phyloP scores from a whole-genome alignment of 2,113 vertebrate genomes.

The Orthochromis malagaraziensis region DNA sequence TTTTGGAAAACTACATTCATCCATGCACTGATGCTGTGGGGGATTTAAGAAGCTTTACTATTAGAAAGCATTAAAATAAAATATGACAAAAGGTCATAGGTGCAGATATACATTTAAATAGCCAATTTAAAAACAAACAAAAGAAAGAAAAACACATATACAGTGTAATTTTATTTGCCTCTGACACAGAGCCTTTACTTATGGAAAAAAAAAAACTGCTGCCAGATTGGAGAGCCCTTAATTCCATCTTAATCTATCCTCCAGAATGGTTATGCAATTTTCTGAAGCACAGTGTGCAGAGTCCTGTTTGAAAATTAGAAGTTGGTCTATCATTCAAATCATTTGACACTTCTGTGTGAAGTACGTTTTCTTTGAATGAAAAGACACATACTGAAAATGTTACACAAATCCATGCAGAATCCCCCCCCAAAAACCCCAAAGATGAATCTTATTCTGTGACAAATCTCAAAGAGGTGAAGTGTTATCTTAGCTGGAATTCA shows the following conservation, averaged over 20 bases:
- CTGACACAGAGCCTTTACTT: not conserved
- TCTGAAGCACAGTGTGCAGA: not conserved
- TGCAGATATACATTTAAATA: not conserved
- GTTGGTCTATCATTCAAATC: not conserved
- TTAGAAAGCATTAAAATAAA: not conserved
- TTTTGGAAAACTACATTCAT: not conserved
- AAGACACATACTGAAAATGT: not conserved
- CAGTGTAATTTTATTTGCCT: not conserved
- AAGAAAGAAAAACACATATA: not conserved
- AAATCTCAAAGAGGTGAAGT: not conserved
- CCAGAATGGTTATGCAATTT: slow-evolving; percentile 1
- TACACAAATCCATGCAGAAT: not conserved
- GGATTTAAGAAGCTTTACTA: not conserved
- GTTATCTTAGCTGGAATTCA: not conserved
- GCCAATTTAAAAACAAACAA: not conserved
- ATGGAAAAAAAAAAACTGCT: not conserved
- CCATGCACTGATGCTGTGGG: not conserved
- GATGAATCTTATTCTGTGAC: not conserved
- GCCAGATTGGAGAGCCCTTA: not conserved
- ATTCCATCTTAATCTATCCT: not conserved
- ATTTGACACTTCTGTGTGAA: not conserved
- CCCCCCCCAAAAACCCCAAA: not conserved
- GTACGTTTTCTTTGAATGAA: not conserved
- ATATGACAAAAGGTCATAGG: not conserved
- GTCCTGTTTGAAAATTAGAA: not conserved